Base-by-base conservation (phyloP, 2,113 vertebrate genomes). In the Ondatra zibethicus region DNA sequence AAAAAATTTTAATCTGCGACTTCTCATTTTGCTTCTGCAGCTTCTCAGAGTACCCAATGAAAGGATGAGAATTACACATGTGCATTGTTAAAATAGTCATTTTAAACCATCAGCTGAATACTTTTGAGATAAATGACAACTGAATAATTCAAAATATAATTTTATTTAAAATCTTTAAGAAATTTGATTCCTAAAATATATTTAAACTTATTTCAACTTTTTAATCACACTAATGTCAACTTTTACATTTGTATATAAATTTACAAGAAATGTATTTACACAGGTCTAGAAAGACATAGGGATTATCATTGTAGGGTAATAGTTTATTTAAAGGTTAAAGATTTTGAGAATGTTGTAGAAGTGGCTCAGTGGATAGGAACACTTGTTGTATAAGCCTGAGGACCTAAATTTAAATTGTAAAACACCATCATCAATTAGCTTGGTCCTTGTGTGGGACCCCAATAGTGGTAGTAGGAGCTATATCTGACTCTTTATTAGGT, bases 251-350 rank as follows among this genome's bases (percentile, higher is more conserved):
- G 65, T 27, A 73, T 52, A 86, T 87, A 92, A 50, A 82, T 36
- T 42, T 42, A 65, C 2, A 65, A 36, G 0, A 75, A 94, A 92
- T 27, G 88, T 77, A 0, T 63, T 89, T 31, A 55, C 42, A 80
- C 42, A 13, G 17, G 63, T 91, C 12, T 61, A n/a, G 7, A 77
- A 94, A 68, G 2, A 96, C 42, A 7, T 55, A 31, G 7, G 19
- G 50, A 90, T 25, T n/a, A 63, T 80, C 89, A 95, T 73, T 52
- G 1, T 87, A 33, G 50, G 14, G 77, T 72, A 96, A 96, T 36
- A 33, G 1, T 50, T 95, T 98, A 84, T 91, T 96, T 92, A 52
- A 61, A 47, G 75, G 91, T 3, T 70, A 73, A 96, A 95, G 90
- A 92, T 92, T 45, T 76, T 25, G 7, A 27, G 2, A 42, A 27